Evolutionary conservation across 2,797 vertebrate genomes (phyloP).

Genomic region (Bradypodion ventrale): DNA sequence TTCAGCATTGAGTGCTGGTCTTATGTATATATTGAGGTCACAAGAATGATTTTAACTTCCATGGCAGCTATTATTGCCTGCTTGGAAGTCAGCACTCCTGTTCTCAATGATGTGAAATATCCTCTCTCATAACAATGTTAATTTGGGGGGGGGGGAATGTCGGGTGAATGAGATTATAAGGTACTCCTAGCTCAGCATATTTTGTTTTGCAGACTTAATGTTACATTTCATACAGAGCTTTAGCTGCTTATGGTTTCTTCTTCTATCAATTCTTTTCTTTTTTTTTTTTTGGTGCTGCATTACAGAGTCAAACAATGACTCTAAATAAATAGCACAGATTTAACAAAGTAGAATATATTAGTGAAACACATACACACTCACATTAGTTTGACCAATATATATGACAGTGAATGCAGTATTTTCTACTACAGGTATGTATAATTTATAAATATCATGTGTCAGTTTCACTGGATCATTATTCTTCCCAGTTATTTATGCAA

Average conservation of each 20-base stretch:
- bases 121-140: slow-evolving; percentile 2
- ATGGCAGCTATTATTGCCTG: slow-evolving; percentile 15
- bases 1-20: slow-evolving; percentile 16
- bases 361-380: neutral
- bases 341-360: neutral
- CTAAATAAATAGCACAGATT: neutral
- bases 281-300: neutral
- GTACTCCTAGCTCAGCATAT: neutral
- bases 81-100: neutral
- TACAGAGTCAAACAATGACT: neutral
- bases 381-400: neutral
- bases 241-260: neutral
- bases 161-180: neutral
- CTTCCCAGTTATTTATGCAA: neutral
- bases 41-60: slow-evolving; percentile 31
- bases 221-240: neutral
- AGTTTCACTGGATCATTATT: neutral
- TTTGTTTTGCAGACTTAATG: slow-evolving; percentile 7
- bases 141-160: neutral
- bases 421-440: neutral
- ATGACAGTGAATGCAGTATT: neutral
- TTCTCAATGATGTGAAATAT: slow-evolving; percentile 21
- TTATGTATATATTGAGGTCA: slow-evolving; percentile 22
- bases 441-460: neutral
- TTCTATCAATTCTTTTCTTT: neutral